Conservation (phyloP, 2,888 invertebrate genomes). For the Hemaris fuciformis region DNA sequence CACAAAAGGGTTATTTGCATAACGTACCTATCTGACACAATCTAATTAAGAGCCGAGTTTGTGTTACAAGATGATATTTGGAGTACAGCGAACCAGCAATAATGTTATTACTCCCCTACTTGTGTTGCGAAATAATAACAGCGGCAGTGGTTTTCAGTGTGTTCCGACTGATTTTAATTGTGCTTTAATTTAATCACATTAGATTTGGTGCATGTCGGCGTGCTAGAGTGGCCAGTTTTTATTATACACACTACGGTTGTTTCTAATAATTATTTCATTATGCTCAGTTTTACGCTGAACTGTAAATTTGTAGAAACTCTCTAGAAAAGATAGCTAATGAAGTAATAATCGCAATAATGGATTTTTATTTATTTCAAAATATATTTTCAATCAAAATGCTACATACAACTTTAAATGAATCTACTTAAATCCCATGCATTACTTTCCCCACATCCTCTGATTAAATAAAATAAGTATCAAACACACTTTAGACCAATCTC, state of each 20-base stretch:
- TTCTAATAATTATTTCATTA: not conserved
- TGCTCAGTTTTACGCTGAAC: not conserved
- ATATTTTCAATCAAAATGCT: too few relatives aligned
- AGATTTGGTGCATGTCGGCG: not conserved
- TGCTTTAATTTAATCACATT: not conserved
- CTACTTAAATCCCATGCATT: not conserved
- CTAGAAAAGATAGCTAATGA: too few relatives aligned
- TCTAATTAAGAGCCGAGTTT: slow-evolving; percentile 43
- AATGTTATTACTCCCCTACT: not conserved
- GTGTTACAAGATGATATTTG: slow-evolving; percentile 2
- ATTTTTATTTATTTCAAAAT: too few relatives aligned
- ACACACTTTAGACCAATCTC: not conserved
- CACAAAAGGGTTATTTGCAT: slow-evolving; percentile 69
- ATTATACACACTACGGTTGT: not conserved
- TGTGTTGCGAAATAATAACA: not conserved
- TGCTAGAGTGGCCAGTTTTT: not conserved
- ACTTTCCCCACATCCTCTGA: not conserved
- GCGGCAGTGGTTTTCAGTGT: not conserved
- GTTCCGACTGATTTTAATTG: not conserved
- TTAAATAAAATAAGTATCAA: not conserved
- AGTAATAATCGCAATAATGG: too few relatives aligned
- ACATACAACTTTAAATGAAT: too few relatives aligned
- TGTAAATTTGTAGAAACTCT: not conserved
- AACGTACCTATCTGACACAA: slow-evolving; percentile 56
- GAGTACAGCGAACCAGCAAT: not conserved